Base-by-base conservation (phyloP, 2,797 vertebrate species). In the Urosaurus nigricauda region DNA sequence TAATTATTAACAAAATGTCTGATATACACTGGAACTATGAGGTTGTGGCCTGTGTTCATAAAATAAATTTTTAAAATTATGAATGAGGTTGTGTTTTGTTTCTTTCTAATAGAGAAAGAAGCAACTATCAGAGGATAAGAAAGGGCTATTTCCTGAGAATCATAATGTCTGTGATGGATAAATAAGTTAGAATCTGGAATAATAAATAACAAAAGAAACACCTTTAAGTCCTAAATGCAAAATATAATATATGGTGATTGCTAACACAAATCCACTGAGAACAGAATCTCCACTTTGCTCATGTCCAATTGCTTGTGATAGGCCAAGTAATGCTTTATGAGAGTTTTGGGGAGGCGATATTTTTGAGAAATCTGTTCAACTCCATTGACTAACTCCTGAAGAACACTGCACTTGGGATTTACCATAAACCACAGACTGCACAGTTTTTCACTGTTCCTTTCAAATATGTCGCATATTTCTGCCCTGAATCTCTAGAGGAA, bases 11-110 rank as follows among this genome's bases (percentile, higher is more conserved):
- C 89, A 90, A 92, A 87, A 26, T 4, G 1, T 92, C 91, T 92
- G 90, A 85, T 91, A 84, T 93, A 21, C 90, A 90, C 87, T 95
- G 92, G n/a, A 79, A 93, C 21, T 91, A 93, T 73, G 84, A 91
- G 5, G 81, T 85, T 93, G 93, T 93, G 91, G 51, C 2, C 16
- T 84, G 37, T 91, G 51, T 90, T 92, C 35, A 88, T 47, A 89
- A 86, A 89, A 84, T 74, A 77, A 93, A 86, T 1, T 78, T 83
- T 60, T 82, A 70, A 8, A 24, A 80, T 85, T 74, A 79, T 80
- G 88, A 89, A 91, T 70, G 21, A 89, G 63, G 58, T 86, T 0
- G 0, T 91, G 70, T 80, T 93, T 92, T 89, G 83, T 95, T 92
- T 92, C 90, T 95, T 51, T 51, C 47, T 51, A 8, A 9, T 51